A percentile compares a stretch with the other conserved stretches of the same genome.
Evolutionary conservation across 1,140 invertebrate species (phyloP).

Genomic region (Doryteuthis pealeii): DNA sequence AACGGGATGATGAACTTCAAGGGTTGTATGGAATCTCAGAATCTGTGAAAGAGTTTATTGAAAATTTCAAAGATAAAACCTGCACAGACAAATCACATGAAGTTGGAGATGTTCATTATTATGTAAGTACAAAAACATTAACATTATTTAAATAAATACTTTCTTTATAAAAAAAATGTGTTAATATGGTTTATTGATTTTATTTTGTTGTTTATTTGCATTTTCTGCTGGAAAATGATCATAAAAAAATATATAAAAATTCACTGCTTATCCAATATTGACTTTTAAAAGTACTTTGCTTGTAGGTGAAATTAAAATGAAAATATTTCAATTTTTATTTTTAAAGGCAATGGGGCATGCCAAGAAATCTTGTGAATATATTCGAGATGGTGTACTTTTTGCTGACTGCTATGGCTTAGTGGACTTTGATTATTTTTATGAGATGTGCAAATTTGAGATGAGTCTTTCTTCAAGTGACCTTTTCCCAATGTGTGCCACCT

Average conservation of each 20-base stretch:
- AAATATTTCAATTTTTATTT: not conserved
- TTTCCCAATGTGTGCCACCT: slow-evolving; percentile 16
- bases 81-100: slow-evolving; percentile 69
- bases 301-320: too few species aligned
- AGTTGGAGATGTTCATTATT: not conserved
- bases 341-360: slow-evolving; percentile 25
- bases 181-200: too few species aligned
- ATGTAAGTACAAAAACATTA: slow-evolving; percentile 2
- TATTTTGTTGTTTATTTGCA: too few species aligned
- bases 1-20: slow-evolving; percentile 64
- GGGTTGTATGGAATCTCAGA: slow-evolving; percentile 73
- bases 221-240: too few species aligned
- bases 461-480: slow-evolving; percentile 63
- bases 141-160: not conserved
- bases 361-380: slow-evolving; percentile 28
- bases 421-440: slow-evolving; percentile 75
- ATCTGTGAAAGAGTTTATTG: slow-evolving; percentile 75
- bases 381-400: slow-evolving; percentile 37
- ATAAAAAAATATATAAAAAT: too few species aligned
- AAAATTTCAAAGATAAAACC: slow-evolving; percentile 79
- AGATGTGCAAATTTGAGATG: slow-evolving; percentile 80
- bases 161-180: too few species aligned
- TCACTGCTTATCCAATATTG: too few species aligned
- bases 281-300: too few species aligned
- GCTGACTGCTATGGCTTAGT: slow-evolving; percentile 75